Evolutionary conservation across 2,888 invertebrate genomes (phyloP).

Genomic region (Andrena bicolor): DNA sequence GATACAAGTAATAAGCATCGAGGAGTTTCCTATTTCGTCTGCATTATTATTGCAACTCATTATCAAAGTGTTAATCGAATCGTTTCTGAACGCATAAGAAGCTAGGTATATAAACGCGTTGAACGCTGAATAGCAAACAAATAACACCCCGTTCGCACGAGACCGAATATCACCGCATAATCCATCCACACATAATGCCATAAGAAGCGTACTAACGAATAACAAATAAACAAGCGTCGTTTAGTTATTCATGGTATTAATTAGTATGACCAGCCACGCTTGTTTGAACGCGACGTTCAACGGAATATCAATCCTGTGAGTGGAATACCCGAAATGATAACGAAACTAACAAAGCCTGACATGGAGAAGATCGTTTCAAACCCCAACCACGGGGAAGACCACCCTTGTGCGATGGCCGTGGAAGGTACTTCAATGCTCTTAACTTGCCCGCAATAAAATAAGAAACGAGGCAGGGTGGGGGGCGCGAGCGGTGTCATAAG

Average conservation of each 20-base stretch:
- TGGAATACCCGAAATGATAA: conserved; percentile 1
- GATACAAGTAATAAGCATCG: too few relatives aligned
- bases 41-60: too few relatives aligned
- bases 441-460: conserved; percentile 61
- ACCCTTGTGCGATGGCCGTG: neutral
- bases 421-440: conserved; percentile 20
- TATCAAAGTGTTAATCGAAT: too few relatives aligned
- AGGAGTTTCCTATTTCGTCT: too few relatives aligned
- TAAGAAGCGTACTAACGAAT: conserved; percentile 9
- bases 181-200: neutral
- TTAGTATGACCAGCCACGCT: conserved; percentile 28
- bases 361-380: neutral
- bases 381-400: neutral
- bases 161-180: neutral
- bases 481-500: conserved; percentile 38
- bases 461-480: conserved; percentile 35
- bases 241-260: conserved; percentile 8
- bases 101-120: too few relatives aligned
- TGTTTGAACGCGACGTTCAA: conserved; percentile 7
- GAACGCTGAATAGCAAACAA: too few relatives aligned
- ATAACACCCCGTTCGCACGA: neutral
- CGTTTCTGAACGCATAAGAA: too few relatives aligned
- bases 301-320: neutral
- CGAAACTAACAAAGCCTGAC: neutral
- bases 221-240: conserved; percentile 8